Base-by-base conservation (phyloP, 2,797 vertebrate species). In the Parauchenoglanis ngamensis region DNA sequence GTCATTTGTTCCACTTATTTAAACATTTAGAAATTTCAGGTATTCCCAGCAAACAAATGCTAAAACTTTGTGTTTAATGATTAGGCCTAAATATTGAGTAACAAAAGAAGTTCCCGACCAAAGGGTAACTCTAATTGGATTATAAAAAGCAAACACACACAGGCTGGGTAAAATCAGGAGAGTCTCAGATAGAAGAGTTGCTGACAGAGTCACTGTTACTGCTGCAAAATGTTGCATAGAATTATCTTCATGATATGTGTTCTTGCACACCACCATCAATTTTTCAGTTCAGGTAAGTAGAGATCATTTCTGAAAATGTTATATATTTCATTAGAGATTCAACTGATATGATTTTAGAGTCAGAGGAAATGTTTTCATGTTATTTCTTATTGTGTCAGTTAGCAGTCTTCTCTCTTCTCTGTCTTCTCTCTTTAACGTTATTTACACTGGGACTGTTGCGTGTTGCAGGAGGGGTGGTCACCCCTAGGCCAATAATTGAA, bases 81-180 rank as follows among this genome's bases (percentile, higher is more conserved):
- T 83, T 88, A 88, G 31, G 2, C 17, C 25, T 63, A 40, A 79
- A 85, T 75, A 76, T 88, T 86, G 87, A 83, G 84, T 70, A 88
- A 88, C 57, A 75, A 61, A 77, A 19, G 40, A 85, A 83, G 49
- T 78, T 88, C 54, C 70, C n/a, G 84, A 86, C 56, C 84, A 88
- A 86, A 88, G 87, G 78, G 79, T 77, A 86, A 68, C 49, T 40
- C 2, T 23, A 77, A 40, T 10, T 52, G 4, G 59, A 77, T 56
- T 65, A 86, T 86, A 88, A 59, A 83, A 77, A 49, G 57, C 59
- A 56, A 75, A 80, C 56, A 52, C 56, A 52, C 11, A 25, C 63
- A 35, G 15, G n/a, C 46, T 31, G 77, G 44, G 40, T 25, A 1
- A 57, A 49, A 31, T 72, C 28, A 56, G 17, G 31, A 52, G 49